phyloP scores from a whole-genome alignment of 2,113 vertebrate genomes.

The Sphaerodactylus townsendi region DNA sequence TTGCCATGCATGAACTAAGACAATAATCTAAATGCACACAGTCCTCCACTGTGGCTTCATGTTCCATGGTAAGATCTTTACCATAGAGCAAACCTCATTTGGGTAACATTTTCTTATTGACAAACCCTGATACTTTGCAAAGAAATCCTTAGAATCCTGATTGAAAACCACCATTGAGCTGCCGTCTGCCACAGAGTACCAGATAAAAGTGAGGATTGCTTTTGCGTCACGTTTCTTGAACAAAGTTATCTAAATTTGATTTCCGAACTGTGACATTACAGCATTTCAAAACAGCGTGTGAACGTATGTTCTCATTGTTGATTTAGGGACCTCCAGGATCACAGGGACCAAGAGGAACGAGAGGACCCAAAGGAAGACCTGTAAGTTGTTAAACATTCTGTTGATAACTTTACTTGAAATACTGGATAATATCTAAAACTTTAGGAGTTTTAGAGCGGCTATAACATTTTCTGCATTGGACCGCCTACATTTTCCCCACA shows the following conservation, averaged over 20 bases:
- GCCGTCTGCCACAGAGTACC: neutral
- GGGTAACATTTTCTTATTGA: neutral
- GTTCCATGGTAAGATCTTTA: neutral
- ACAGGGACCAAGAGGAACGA: slow-evolving; percentile 86
- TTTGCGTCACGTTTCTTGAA: neutral
- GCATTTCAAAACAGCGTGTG: neutral
- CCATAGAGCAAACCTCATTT: neutral
- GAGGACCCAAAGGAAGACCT: slow-evolving; percentile 91
- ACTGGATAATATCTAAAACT: neutral
- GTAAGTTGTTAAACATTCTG: slow-evolving; percentile 72
- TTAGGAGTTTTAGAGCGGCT: slow-evolving; percentile 9
- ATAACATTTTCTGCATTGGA: neutral
- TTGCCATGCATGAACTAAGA: neutral
- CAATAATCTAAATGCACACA: neutral
- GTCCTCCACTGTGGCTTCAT: neutral
- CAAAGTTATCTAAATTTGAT: neutral
- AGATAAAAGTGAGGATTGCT: neutral
- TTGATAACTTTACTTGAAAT: neutral
- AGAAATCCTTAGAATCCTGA: too few species aligned
- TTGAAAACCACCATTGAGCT: neutral
- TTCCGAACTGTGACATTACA: neutral
- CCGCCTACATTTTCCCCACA: too few species aligned
- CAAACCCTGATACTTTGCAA: neutral
- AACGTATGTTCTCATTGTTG: slow-evolving; percentile 30
- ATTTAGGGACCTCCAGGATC: slow-evolving; percentile 91